Percentiles rank a stretch among this genome's conserved stretches.
phyloP scores from a whole-genome alignment of 1,140 invertebrate genomes.

The Eupristina koningsbergeri region DNA sequence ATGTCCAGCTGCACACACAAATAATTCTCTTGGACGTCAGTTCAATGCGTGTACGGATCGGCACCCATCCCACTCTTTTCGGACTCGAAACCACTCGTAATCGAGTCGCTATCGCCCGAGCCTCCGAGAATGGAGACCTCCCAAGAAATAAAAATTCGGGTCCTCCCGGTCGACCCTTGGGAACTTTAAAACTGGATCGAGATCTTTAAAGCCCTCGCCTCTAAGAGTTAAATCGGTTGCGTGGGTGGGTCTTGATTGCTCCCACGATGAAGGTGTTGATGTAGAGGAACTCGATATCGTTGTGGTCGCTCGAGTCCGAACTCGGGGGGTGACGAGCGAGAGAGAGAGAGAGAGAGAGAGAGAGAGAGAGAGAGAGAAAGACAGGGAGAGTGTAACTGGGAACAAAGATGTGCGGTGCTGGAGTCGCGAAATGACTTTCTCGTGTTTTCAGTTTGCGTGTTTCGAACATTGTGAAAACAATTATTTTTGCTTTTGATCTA shows the following conservation, averaged over 20 bases:
- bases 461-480: neutral
- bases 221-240: neutral
- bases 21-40: neutral
- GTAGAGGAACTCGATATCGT: too few relatives aligned
- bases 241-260: neutral
- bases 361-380: neutral
- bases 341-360: neutral
- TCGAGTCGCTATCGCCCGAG: neutral
- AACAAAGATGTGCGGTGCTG: neutral
- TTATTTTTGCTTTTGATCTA: neutral
- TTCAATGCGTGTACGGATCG: neutral
- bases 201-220: neutral
- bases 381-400: too few relatives aligned
- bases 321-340: too few relatives aligned
- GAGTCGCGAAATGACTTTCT: neutral
- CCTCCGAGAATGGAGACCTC: conserved; percentile 9
- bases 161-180: neutral
- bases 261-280: neutral
- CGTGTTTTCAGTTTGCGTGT: neutral
- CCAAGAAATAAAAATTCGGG: conserved; percentile 3
- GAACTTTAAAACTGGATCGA: neutral
- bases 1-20: neutral
- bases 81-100: neutral
- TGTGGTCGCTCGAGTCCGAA: too few relatives aligned
- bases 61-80: neutral